Percentiles rank a stretch among this genome's conserved stretches.
These are phyloP conservation scores for Zapus hudsonius DNA, from an alignment of 2,113 vertebrate species.

Conservation along the genomic window DNA sequence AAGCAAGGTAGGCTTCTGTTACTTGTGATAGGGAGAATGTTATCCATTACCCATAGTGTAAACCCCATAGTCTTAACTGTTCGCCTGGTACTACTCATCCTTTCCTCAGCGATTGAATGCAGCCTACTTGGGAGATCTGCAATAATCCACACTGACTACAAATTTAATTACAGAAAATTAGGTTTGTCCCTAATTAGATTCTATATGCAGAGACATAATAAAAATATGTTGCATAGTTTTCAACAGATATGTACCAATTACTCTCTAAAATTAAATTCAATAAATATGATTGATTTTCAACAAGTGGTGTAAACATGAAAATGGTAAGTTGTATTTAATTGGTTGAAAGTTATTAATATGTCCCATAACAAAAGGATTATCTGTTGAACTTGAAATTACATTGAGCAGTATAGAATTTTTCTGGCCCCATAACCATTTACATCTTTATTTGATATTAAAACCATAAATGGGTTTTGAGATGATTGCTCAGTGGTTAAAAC, in stretches of 20 bases:
- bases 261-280: not conserved
- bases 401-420: not conserved
- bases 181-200: constrained; percentile 34
- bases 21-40: not conserved
- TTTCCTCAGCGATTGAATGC: not conserved
- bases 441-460: constrained; percentile 1
- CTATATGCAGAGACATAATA: not conserved
- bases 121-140: not conserved
- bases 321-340: not conserved
- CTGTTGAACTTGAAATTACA: not conserved
- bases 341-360: not conserved
- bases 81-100: not conserved
- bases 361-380: not conserved
- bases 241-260: not conserved
- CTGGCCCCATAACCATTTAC: not conserved
- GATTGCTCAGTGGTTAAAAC: too few species aligned
- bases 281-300: not conserved
- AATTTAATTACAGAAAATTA: constrained; percentile 14
- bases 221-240: not conserved
- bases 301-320: not conserved
- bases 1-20: not conserved
- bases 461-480: not conserved
- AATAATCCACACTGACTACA: constrained; percentile 14
- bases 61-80: not conserved
- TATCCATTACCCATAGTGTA: not conserved